phyloP scores from a whole-genome alignment of 2,888 invertebrate species.

The Clivina fossor region DNA sequence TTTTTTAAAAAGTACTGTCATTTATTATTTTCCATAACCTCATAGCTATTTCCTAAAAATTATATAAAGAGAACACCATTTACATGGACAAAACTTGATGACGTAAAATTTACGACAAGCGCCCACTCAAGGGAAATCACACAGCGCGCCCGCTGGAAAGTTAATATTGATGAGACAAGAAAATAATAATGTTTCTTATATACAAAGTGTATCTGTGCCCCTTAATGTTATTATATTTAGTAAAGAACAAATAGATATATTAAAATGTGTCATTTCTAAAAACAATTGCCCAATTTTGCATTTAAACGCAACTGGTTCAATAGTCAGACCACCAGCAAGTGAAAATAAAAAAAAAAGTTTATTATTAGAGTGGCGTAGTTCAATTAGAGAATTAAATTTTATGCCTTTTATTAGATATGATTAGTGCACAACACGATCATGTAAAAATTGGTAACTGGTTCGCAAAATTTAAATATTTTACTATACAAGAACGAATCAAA shows the following conservation, averaged over 20 bases:
- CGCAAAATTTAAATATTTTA: conserved; percentile 9
- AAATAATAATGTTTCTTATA: not conserved
- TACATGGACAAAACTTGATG: conserved; percentile 3
- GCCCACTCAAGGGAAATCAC: not conserved
- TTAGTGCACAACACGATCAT: conserved; percentile 1
- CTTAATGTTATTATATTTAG: conserved; percentile 10
- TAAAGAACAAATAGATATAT: conserved; percentile 7
- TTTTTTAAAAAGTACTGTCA: too few relatives aligned
- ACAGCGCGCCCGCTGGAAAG: conserved; percentile 5
- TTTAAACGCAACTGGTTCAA: conserved; percentile 3
- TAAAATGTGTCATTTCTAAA: not conserved
- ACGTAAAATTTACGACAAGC: conserved; percentile 14
- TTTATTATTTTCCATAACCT: not conserved
- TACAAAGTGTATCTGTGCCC: conserved; percentile 9
- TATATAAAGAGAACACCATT: conserved; percentile 6
- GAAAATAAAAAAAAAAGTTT: not conserved
- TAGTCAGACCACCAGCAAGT: conserved; percentile 3
- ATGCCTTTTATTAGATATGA: conserved; percentile 6
- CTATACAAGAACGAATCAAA: not conserved
- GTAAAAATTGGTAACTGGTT: conserved; percentile 4
- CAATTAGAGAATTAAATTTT: conserved; percentile 2
- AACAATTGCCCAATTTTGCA: not conserved
- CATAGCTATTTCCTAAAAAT: conserved; percentile 2
- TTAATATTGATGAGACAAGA: not conserved
- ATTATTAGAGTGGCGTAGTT: not conserved